These are phyloP conservation scores for Caenorhabditis zanzibari DNA, from an alignment of 2,888 invertebrate species.

Conservation along the genomic window DNA sequence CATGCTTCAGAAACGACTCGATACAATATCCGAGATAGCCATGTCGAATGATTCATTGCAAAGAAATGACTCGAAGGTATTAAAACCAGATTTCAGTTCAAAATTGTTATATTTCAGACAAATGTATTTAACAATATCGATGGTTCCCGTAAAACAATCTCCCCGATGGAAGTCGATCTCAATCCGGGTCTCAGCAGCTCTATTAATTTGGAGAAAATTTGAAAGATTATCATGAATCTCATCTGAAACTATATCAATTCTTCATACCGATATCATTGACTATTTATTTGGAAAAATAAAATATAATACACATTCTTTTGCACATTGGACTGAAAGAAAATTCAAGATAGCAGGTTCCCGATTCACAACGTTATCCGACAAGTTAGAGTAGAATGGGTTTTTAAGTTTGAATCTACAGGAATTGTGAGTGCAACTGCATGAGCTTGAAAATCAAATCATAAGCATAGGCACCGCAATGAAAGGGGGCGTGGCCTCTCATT, in stretches of 20 bases:
- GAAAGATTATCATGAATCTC: conserved; percentile 5
- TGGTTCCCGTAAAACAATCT: conserved; percentile 9
- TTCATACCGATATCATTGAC: background rate
- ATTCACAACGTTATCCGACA: no score
- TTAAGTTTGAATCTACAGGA: no score
- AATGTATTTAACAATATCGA: conserved; percentile 58
- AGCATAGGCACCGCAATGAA: no score
- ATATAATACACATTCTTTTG: no score
- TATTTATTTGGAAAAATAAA: conserved; percentile 3
- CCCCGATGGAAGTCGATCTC: conserved; percentile 65
- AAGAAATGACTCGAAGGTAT: conserved; percentile 72
- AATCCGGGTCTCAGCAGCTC: conserved; percentile 72
- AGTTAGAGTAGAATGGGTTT: no score
- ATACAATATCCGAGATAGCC: conserved; percentile 71
- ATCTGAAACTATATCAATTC: conserved; percentile 8
- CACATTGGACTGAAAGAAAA: no score
- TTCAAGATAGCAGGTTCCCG: no score
- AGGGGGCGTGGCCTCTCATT: no score
- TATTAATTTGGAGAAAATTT: conserved; percentile 72
- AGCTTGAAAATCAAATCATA: no score
- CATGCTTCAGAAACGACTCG: conserved; percentile 67
- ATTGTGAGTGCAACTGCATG: no score
- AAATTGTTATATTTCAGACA: conserved; percentile 65
- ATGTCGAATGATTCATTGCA: conserved; percentile 66
- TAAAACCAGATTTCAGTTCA: no score